Evolutionary conservation across 2,113 vertebrate genomes (phyloP).

Genomic region (Erythrolamprus reginae): DNA sequence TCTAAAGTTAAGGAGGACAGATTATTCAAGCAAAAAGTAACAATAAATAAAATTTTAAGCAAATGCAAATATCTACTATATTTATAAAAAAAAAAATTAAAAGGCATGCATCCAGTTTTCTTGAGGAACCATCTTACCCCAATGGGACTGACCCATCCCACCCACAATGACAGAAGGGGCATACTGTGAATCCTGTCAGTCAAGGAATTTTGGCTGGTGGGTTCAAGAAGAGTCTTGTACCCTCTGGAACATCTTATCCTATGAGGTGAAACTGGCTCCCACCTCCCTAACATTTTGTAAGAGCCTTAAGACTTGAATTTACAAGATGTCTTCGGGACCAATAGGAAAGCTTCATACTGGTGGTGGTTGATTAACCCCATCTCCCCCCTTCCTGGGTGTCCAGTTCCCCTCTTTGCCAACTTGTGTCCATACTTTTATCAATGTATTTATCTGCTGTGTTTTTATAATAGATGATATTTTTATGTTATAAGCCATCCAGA

Average conservation of each 20-base stretch:
- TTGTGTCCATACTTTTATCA: background rate
- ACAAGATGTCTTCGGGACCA: background rate
- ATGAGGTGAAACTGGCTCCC: background rate
- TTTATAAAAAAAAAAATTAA: background rate
- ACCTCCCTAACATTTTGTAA: background rate
- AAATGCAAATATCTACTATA: background rate
- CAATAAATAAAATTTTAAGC: constrained; percentile 11
- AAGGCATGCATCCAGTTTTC: background rate
- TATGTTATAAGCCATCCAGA: background rate
- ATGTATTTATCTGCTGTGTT: background rate
- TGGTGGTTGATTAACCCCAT: background rate
- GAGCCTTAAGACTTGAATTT: background rate
- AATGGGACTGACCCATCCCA: background rate
- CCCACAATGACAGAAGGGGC: background rate
- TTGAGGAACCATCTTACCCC: background rate
- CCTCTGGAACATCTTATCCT: background rate
- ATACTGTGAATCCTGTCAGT: background rate
- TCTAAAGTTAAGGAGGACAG: background rate
- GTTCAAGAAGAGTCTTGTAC: too few species aligned
- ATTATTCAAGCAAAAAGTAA: background rate
- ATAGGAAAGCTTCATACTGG: background rate
- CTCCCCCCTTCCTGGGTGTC: background rate
- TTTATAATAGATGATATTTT: background rate
- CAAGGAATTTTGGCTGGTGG: too few species aligned
- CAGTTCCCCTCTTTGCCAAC: background rate